Base-by-base conservation (phyloP, 30 jellyfish, hydroid and myxozoan species). In the Mastigias papua region DNA sequence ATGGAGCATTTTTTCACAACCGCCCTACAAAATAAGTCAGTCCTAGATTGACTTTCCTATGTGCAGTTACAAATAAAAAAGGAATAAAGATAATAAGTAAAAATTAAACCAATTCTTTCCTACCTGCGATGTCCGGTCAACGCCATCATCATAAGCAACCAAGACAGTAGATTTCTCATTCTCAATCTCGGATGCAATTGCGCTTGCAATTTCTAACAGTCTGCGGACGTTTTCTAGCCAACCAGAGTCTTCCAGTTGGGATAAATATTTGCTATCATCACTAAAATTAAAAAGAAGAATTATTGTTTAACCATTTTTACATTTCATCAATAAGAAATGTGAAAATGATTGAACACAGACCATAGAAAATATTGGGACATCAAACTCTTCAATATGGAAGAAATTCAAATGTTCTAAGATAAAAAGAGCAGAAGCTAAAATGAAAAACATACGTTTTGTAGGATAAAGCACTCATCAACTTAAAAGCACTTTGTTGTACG, bases 71-170 rank as follows among this genome's bases (percentile, higher is more conserved):
- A n/a, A n/a, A n/a, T n/a, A n/a, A n/a, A n/a, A n/a, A n/a, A n/a
- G n/a, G n/a, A n/a, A n/a, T n/a, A n/a, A n/a, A 1, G 5, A 72
- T 29, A 23, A 51, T 32, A 34, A 15, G 58, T 25, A 23, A 25
- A 34, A 58, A 79, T 21, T 72, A 50, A 4, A 20, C 42, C 22
- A 1, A 65, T 5, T 27, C 34, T 5, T 19, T 2, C 88, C 27
- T 69, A 92, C 98, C 85, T 92, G 98, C 2, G 98, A 71, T 13
- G 95, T 92, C 58, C 95, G 71, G 74, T 92, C 98, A 0, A 67
- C 57, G 25, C 98, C 98, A 48, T 58, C 58, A 32, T 82, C 97
- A 34, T 78, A 78, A 0, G 98, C 91, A 17, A 92, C 88, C 22
- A 92, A 71, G 13, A 87, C 98, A 2, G 95, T 34, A 7, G 86